These are phyloP conservation scores for Agriopis aurantiaria DNA, from an alignment of 2,888 invertebrate species.

Conservation along the genomic window DNA sequence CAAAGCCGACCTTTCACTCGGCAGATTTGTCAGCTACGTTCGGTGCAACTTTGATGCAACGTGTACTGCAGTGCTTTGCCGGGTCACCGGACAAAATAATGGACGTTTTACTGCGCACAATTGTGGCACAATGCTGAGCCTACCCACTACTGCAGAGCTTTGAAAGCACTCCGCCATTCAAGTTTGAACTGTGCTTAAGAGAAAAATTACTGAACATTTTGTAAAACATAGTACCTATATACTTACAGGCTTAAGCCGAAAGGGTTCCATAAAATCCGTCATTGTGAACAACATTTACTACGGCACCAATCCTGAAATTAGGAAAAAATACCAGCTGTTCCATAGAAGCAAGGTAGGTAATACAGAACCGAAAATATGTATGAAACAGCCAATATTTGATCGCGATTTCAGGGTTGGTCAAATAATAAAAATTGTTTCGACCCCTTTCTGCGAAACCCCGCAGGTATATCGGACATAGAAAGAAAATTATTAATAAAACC, in stretches of 20 bases:
- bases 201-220: slow-evolving; percentile 1
- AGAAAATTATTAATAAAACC: background rate
- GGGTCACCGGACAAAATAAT: slow-evolving; percentile 17
- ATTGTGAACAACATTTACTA: too few species aligned
- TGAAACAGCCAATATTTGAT: too few species aligned
- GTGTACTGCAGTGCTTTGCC: slow-evolving; percentile 1
- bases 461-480: background rate
- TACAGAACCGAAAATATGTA: too few species aligned
- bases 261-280: too few species aligned
- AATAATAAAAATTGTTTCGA: too few species aligned
- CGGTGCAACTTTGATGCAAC: slow-evolving; percentile 15
- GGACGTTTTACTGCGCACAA: slow-evolving; percentile 8
- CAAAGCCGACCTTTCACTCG: slow-evolving; percentile 1
- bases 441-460: background rate
- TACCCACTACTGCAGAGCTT: slow-evolving; percentile 18
- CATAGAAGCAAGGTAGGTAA: too few species aligned
- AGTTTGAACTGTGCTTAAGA: background rate
- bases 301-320: too few species aligned
- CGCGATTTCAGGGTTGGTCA: too few species aligned
- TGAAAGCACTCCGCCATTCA: slow-evolving; percentile 1
- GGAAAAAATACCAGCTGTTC: too few species aligned
- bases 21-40: slow-evolving; percentile 10
- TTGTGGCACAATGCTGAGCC: slow-evolving; percentile 12
- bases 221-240: background rate
- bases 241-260: too few species aligned